These are phyloP conservation scores for Coleophora deauratella DNA, from an alignment of 2,888 invertebrate genomes.

Conservation along the genomic window DNA sequence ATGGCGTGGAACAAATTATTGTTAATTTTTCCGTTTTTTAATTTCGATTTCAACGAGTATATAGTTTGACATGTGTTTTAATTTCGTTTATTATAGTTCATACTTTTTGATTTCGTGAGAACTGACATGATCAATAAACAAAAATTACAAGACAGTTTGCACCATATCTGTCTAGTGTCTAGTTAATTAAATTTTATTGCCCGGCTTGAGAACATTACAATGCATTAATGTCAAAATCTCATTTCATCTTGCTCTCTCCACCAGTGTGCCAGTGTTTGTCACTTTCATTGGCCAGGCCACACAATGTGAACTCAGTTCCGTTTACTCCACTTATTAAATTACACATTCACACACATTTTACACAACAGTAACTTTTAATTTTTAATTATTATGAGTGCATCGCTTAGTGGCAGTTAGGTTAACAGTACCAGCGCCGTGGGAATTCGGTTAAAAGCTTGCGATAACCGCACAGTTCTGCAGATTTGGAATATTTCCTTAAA, in stretches of 20 bases:
- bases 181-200: no score
- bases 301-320: conserved; percentile 44
- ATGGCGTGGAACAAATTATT: conserved; percentile 57
- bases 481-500: conserved; percentile 19
- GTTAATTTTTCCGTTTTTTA: conserved; percentile 30
- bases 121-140: no score
- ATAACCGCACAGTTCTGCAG: conserved; percentile 24
- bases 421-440: conserved; percentile 66
- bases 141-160: no score
- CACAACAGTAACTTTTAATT: conserved; percentile 70
- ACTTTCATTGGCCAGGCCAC: conserved; percentile 40
- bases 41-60: no score
- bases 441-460: conserved; percentile 56
- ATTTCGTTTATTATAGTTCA: no score
- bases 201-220: no score
- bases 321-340: conserved; percentile 67
- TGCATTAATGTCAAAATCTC: no score
- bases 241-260: no score
- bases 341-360: conserved; percentile 70
- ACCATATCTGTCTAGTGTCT: no score
- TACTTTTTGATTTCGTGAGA: no score
- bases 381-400: conserved; percentile 64
- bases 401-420: conserved; percentile 65
- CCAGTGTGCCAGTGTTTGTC: conserved; percentile 21
- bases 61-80: no score